These are phyloP conservation scores for Orthonyx spaldingii DNA, from an alignment of 2,113 vertebrate species.

Conservation along the genomic window DNA sequence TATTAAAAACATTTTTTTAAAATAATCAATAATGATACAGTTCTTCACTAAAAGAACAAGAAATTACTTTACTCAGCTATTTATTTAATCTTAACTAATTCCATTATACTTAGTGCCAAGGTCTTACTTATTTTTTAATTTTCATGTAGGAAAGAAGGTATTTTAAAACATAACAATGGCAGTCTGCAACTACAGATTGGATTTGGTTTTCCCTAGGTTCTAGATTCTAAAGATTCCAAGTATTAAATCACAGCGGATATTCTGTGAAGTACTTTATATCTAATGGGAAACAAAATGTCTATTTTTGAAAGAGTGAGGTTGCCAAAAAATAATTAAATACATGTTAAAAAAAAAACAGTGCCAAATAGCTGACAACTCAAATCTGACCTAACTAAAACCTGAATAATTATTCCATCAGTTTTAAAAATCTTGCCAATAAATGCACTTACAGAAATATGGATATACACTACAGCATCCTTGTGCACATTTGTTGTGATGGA, in stretches of 20 bases:
- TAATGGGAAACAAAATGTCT: slow-evolving; percentile 46
- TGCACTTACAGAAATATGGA: not conserved
- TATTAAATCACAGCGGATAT: slow-evolving; percentile 46
- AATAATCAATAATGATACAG: not conserved
- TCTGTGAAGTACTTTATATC: slow-evolving; percentile 53
- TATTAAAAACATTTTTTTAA: slow-evolving; percentile 4
- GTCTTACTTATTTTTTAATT: slow-evolving; percentile 25
- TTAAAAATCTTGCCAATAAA: not conserved
- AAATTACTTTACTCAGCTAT: not conserved
- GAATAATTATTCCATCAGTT: not conserved
- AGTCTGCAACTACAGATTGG: slow-evolving; percentile 27
- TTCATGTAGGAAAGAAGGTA: slow-evolving; percentile 21
- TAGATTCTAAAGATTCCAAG: slow-evolving; percentile 48
- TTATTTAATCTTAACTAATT: not conserved
- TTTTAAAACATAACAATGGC: slow-evolving; percentile 28
- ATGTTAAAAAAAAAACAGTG: slow-evolving; percentile 42
- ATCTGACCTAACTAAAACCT: slow-evolving; percentile 8
- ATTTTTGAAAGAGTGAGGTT: slow-evolving; percentile 36
- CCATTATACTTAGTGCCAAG: slow-evolving; percentile 7
- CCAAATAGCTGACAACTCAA: slow-evolving; percentile 53
- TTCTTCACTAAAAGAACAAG: not conserved
- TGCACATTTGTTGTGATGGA: not conserved
- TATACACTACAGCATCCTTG: not conserved
- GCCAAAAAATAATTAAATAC: slow-evolving; percentile 54
- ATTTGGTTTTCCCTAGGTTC: slow-evolving; percentile 33